These are phyloP conservation scores for Ctenodactylus gundi DNA, from an alignment of 2,113 vertebrate species.

Conservation along the genomic window DNA sequence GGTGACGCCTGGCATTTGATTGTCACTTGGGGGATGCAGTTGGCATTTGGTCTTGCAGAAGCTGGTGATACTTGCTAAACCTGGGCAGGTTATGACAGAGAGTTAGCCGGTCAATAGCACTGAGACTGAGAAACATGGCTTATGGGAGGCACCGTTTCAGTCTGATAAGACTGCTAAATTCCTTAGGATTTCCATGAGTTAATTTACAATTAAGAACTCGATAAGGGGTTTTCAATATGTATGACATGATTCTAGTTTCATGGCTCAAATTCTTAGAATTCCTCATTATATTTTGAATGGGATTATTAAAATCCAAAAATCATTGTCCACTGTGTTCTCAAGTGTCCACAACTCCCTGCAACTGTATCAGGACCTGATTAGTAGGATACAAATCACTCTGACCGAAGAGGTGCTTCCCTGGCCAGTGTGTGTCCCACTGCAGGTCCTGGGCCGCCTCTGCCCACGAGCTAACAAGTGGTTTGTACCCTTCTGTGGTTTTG, in stretches of 20 bases:
- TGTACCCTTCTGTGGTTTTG: background rate
- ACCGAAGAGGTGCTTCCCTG: background rate
- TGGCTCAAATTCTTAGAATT: background rate
- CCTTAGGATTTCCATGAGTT: background rate
- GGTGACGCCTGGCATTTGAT: background rate
- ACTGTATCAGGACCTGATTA: background rate
- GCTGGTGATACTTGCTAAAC: background rate
- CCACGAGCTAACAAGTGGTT: background rate
- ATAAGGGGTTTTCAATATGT: background rate
- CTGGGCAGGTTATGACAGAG: too few species aligned
- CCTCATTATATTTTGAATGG: background rate
- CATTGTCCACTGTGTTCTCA: background rate
- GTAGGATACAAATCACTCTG: background rate
- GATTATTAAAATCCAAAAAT: background rate
- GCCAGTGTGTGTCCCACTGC: rapidly evolving
- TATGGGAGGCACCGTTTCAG: background rate
- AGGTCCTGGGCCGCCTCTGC: too few species aligned
- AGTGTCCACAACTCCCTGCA: background rate
- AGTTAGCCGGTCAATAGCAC: too few species aligned
- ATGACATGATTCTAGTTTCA: background rate
- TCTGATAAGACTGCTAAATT: background rate
- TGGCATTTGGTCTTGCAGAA: background rate
- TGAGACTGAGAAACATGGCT: rapidly evolving
- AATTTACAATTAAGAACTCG: background rate
- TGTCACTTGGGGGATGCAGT: background rate